Evolutionary conservation across 2,888 invertebrate species (phyloP).

Genomic region (Halictus quadricinctus): DNA sequence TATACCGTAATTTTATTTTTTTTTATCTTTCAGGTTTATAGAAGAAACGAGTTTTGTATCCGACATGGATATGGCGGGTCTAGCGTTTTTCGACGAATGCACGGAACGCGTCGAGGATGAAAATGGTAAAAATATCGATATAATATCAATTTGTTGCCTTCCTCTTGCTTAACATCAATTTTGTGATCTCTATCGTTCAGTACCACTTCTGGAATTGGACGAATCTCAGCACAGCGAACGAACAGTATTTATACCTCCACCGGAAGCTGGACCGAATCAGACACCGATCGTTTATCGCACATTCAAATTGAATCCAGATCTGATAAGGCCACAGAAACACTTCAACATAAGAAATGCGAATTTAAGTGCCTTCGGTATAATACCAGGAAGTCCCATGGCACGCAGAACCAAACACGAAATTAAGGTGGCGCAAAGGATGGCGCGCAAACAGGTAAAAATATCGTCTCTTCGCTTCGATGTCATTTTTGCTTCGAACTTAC

Average conservation of each 20-base stretch:
- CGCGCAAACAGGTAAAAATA: slow-evolving; percentile 83
- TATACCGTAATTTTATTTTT: slow-evolving; percentile 3
- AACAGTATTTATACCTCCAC: slow-evolving; percentile 97
- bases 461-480: slow-evolving; percentile 3
- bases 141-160: background rate
- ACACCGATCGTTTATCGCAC: slow-evolving; percentile 83
- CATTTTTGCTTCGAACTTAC: background rate
- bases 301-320: slow-evolving; percentile 86
- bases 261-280: slow-evolving; percentile 87
- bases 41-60: slow-evolving; percentile 99
- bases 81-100: slow-evolving; percentile 99
- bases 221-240: slow-evolving; percentile 91
- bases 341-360: slow-evolving; percentile 77
- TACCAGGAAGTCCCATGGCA: slow-evolving; percentile 95
- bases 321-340: slow-evolving; percentile 83
- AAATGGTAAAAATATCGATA: slow-evolving; percentile 71
- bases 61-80: slow-evolving; percentile 95
- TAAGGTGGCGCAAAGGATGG: slow-evolving; percentile 93
- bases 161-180: background rate
- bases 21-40: slow-evolving; percentile 89
- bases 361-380: slow-evolving; percentile 80
- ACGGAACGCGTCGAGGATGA: slow-evolving; percentile 88
- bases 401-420: slow-evolving; percentile 97
- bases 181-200: slow-evolving; percentile 59
- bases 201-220: slow-evolving; percentile 90